Evolutionary conservation across 2,113 vertebrate species (phyloP), one percentile per base, ranked within the genome.

Genomic region (Psilopogon haemacephalus): DNA sequence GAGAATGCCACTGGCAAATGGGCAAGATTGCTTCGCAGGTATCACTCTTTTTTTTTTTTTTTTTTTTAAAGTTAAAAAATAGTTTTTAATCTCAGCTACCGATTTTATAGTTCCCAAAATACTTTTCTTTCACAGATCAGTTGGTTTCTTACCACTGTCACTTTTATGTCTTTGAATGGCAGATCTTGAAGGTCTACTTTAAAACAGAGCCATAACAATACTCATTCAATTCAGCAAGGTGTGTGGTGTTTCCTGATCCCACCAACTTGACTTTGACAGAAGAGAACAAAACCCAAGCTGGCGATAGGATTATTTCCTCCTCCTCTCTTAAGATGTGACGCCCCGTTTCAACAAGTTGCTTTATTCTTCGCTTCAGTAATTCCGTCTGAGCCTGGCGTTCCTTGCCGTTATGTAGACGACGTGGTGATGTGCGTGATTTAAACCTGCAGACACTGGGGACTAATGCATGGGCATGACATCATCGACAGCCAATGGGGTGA

Each of bases 381-480:
- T 94, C 91, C 46, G 72, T 93, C 38, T 83, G 58, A 69, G 62
- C 70, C 38, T 78, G 23, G 35, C 3, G 21, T 64, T 90, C 64
- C 15, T 74, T 82, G 85, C 86, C 32, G 9, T 73, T 88, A 67
- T 91, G 78, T 93, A 87, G 95, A 83, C 94, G 74, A 71, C 76
- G 64, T 81, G 84, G 77, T 23, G 81, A 88, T 92, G n/a, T 5
- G 60, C 5, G 38, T 60, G 91, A 72, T 97, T 94, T 93, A 94
- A 96, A 97, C 96, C 94, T 93, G 91, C 95, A 95, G 88, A 89
- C 94, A 58, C 74, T 42, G 55, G 96, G 93, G 93, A 94, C 93
- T 96, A 95, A 95, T 94, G 73, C 86, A n/a, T 9, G 94, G 89
- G 27, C 76, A 95, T 98, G 97, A 97, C 95, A 91, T 97, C 97